These are phyloP conservation scores for Premnoplex brunnescens DNA, from an alignment of 2,797 vertebrate genomes.

Conservation along the genomic window DNA sequence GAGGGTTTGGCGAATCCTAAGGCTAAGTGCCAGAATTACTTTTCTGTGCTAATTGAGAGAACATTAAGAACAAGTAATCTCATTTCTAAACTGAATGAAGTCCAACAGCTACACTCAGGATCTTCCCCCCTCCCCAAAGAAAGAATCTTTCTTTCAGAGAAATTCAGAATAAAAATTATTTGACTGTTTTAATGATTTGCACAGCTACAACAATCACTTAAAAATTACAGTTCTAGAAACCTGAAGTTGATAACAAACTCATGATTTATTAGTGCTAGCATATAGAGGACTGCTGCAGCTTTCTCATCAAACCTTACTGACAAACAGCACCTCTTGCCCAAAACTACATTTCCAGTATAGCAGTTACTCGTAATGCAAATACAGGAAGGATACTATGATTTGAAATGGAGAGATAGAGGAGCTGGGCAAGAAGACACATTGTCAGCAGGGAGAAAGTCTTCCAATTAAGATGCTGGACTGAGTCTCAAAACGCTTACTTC, in stretches of 20 bases:
- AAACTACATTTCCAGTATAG: not conserved
- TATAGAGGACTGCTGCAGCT: not conserved
- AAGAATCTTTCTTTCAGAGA: not conserved
- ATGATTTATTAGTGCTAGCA: not conserved
- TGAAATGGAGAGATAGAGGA: not conserved
- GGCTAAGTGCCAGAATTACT: not conserved
- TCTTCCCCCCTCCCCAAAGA: fast-evolving
- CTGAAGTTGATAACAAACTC: not conserved
- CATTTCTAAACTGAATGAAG: not conserved
- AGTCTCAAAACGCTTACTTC: not conserved
- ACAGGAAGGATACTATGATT: not conserved
- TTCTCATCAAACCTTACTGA: not conserved
- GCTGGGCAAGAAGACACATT: not conserved
- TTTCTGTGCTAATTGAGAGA: not conserved
- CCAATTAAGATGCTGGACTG: not conserved
- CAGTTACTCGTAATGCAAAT: not conserved
- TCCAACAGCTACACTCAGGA: not conserved
- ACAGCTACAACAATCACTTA: not conserved
- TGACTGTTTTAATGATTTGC: not conserved
- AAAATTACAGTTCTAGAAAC: not conserved
- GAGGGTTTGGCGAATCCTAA: not conserved
- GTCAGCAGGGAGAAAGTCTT: not conserved
- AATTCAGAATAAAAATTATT: not conserved
- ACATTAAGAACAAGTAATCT: not conserved
- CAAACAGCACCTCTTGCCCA: not conserved